A percentile compares a stretch with the other conserved stretches of the same genome.
These are phyloP conservation scores for Geococcyx californianus DNA, from an alignment of 2,113 vertebrate species.

Conservation along the genomic window DNA sequence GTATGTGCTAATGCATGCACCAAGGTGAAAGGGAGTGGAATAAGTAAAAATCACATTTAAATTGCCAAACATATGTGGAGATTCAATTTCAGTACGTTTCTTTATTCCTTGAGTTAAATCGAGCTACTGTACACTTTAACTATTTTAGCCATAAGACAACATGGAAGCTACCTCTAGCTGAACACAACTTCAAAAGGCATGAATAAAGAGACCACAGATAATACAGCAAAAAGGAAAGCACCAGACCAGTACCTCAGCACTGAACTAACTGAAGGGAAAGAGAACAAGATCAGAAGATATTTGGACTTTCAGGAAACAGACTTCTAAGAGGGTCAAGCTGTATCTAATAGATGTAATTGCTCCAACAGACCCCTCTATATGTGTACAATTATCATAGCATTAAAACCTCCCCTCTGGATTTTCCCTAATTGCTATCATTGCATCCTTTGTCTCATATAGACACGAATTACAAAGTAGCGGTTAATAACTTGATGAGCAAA, in stretches of 20 bases:
- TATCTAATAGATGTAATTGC: neutral
- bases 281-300: no score
- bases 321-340: neutral
- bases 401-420: neutral
- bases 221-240: neutral
- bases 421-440: neutral
- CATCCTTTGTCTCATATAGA: neutral
- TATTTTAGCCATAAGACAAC: neutral
- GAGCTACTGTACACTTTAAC: neutral
- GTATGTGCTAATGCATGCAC: neutral
- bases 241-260: neutral
- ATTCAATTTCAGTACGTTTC: neutral
- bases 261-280: neutral
- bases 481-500: neutral
- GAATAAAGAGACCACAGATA: neutral
- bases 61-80: neutral
- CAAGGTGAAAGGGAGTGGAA: neutral
- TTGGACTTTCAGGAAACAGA: neutral
- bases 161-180: neutral
- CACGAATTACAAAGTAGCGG: neutral
- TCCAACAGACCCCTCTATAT: neutral
- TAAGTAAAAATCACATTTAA: neutral
- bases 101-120: neutral
- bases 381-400: neutral
- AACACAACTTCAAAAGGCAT: neutral